Base-by-base conservation (phyloP, 2,113 vertebrate species). In the Gracilinanus agilis region DNA sequence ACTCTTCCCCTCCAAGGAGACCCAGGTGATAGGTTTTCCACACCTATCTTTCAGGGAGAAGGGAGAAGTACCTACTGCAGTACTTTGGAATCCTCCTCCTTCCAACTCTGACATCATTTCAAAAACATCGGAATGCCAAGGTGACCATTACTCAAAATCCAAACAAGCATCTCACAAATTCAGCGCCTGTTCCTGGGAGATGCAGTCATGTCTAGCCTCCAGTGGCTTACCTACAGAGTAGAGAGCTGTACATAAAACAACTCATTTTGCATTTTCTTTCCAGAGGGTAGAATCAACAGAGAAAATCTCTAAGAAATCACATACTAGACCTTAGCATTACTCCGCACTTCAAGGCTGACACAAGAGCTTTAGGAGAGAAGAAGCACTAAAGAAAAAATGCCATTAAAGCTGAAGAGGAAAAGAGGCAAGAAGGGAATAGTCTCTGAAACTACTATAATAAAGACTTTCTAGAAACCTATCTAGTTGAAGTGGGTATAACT, bases 51-150 rank as follows among this genome's bases (percentile, higher is more conserved):
- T 93, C 40, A 92, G 95, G 96, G 89, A 89, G 93, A 91, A 96
- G 91, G 91, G 97, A 98, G 98, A 92, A 91, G 98, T 97, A 94
- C 55, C 98, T 89, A 96, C 90, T 90, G 25, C 95, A 83, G 95
- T 0, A 13, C 90, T 89, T 25, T 23, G 44, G 23, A 93, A 54
- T 90, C 90, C n/a, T 96, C 89, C 94, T 44, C 96, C 44, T 95
- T 96, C 56, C 94, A 95, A 83, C 2, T 2, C 96, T 98, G 94
- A 97, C 93, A 91, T 94, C 89, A 96, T 95, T 98, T 98, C 91
- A 92, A 92, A 98, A 98, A 98, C 61, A 97, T 34, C 90, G 94
- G 54, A 90, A 75, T 67, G 94, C 94, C 94, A 95, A 95, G 93
- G 95, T 19, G 7, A 94, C 95, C 93, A 95, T 96, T 98, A 98